Conservation (phyloP, 2,888 invertebrate species). For the Troides aeacus region DNA sequence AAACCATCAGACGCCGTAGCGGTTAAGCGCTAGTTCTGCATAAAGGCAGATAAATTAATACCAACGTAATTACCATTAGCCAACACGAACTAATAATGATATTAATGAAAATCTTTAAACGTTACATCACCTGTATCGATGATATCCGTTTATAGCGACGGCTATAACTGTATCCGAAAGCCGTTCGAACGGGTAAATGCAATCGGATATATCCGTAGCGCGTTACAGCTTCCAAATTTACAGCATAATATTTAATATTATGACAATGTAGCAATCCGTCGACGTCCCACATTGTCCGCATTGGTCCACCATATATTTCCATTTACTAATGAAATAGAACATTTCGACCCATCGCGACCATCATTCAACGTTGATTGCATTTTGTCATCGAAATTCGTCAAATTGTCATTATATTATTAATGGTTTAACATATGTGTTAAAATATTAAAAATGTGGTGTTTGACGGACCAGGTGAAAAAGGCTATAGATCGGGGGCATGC, state of each 20-base stretch:
- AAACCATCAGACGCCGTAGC: too few species aligned
- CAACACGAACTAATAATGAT: not conserved
- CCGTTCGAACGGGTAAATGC: constrained; percentile 31
- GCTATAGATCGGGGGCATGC: too few species aligned
- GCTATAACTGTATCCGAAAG: constrained; percentile 32
- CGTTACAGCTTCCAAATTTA: constrained; percentile 17
- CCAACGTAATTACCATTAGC: not conserved
- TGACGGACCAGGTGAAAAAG: too few species aligned
- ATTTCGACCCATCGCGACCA: constrained; percentile 3
- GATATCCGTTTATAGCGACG: constrained; percentile 7
- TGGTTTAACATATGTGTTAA: too few species aligned
- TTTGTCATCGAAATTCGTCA: not conserved
- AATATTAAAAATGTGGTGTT: too few species aligned
- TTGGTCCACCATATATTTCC: constrained; percentile 8
- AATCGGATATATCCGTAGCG: constrained; percentile 31
- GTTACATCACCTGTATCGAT: constrained; percentile 1
- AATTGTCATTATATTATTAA: not conserved
- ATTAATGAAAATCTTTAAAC: constrained; percentile 14
- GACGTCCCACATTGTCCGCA: constrained; percentile 9
- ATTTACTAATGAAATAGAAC: constrained; percentile 11
- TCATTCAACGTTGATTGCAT: not conserved
- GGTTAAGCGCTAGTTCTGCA: not conserved
- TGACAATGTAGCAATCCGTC: constrained; percentile 13
- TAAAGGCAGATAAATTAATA: not conserved
- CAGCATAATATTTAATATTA: constrained; percentile 24